A percentile compares a stretch with the other conserved stretches of the same genome.
Evolutionary conservation across 2,797 vertebrate species (phyloP).

Genomic region (Synaphobranchus kaupii): DNA sequence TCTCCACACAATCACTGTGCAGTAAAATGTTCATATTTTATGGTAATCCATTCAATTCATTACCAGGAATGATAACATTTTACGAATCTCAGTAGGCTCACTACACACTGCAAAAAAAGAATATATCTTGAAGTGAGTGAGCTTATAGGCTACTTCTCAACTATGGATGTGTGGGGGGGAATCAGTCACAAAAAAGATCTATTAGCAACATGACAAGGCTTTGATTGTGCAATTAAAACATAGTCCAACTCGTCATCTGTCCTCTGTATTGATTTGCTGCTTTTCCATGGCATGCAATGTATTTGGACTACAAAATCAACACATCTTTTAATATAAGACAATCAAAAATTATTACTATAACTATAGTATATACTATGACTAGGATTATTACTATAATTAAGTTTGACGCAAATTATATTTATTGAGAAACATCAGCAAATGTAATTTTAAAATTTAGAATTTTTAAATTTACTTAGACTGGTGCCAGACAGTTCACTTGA

Average conservation of each 20-base stretch:
- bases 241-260: not conserved
- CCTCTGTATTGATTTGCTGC: slow-evolving; percentile 8
- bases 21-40: not conserved
- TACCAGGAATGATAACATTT: not conserved
- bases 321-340: not conserved
- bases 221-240: not conserved
- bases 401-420: too few species aligned
- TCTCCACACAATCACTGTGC: not conserved
- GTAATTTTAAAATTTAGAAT: too few species aligned
- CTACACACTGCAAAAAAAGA: not conserved
- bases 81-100: not conserved
- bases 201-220: slow-evolving; percentile 1
- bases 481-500: too few species aligned
- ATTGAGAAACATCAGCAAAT: too few species aligned
- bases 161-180: not conserved
- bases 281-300: not conserved
- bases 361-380: too few species aligned
- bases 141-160: not conserved
- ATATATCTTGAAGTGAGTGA: not conserved
- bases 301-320: not conserved
- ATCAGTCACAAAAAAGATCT: not conserved
- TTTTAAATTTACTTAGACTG: too few species aligned
- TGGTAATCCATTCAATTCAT: not conserved
- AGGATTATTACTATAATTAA: too few species aligned
- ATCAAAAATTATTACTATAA: not conserved